Percentiles rank a stretch among this genome's conserved stretches.
These are phyloP conservation scores for Hippocampus guttulatus DNA, from an alignment of 2,113 vertebrate genomes.

Conservation along the genomic window DNA sequence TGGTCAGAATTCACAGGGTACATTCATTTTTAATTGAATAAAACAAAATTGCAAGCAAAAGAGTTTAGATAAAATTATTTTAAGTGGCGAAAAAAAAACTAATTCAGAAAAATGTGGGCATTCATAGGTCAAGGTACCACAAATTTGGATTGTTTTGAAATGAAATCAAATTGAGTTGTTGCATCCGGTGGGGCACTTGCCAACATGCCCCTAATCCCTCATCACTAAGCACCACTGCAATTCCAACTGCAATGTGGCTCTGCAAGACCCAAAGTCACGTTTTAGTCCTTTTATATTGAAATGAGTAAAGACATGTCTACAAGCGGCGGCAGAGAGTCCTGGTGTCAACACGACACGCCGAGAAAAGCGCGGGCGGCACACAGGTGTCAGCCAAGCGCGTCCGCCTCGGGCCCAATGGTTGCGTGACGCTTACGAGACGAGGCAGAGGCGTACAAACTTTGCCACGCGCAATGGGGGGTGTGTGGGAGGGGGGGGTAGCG, in stretches of 20 bases:
- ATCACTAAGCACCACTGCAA: not conserved
- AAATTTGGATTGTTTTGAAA: not conserved
- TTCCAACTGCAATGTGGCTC: slow-evolving; percentile 17
- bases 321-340: slow-evolving; percentile 41
- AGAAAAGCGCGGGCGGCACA: slow-evolving; percentile 47
- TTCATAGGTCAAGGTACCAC: too few relatives aligned
- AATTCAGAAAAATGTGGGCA: too few relatives aligned
- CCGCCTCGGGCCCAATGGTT: slow-evolving; percentile 48
- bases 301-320: slow-evolving; percentile 50
- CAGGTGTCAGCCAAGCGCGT: slow-evolving; percentile 56
- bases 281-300: slow-evolving; percentile 45
- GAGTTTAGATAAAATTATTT: not conserved
- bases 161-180: not conserved
- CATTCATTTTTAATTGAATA: not conserved
- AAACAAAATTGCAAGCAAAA: not conserved
- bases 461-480: slow-evolving; percentile 35
- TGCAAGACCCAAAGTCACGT: slow-evolving; percentile 21
- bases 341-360: slow-evolving; percentile 53
- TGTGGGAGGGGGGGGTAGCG: not conserved
- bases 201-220: not conserved
- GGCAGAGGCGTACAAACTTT: slow-evolving; percentile 49
- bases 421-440: slow-evolving; percentile 58
- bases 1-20: too few relatives aligned
- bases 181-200: not conserved
- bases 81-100: too few relatives aligned